phyloP scores from a whole-genome alignment of 2,113 vertebrate species.

The Thinocorus orbignyianus region DNA sequence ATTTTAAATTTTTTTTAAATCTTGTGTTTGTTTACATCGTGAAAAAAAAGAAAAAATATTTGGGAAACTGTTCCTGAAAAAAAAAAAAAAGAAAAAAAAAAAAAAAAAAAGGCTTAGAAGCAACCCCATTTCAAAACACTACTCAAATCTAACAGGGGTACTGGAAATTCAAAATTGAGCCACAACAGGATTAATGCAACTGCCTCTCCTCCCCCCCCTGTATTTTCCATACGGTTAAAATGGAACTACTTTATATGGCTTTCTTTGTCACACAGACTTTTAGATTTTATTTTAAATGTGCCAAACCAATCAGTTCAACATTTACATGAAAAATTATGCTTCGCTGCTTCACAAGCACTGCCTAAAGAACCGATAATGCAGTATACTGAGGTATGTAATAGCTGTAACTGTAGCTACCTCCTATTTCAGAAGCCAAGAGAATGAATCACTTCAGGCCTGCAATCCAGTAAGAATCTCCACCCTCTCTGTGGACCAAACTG shows the following conservation, averaged over 20 bases:
- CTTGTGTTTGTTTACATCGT: not conserved
- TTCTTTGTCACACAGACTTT: not conserved
- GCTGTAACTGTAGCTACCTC: not conserved
- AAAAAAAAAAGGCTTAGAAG: not conserved
- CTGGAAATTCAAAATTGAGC: not conserved
- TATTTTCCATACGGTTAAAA: not conserved
- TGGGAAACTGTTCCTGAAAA: not conserved
- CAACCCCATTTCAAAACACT: not conserved
- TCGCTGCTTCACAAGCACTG: not conserved
- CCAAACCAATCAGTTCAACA: not conserved
- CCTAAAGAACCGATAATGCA: not conserved
- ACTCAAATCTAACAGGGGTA: not conserved
- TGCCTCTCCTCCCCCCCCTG: not conserved
- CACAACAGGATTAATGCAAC: not conserved
- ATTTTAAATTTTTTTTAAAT: not conserved
- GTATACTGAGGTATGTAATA: not conserved
- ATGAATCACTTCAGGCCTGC: not conserved
- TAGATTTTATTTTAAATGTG: not conserved
- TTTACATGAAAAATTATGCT: not conserved
- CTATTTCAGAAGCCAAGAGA: not conserved
- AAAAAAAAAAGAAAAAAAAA: not conserved
- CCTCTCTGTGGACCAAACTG: not conserved
- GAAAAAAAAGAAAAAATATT: not conserved
- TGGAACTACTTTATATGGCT: not conserved
- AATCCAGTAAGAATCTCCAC: not conserved